Percentiles rank a stretch among this genome's conserved stretches.
These are phyloP conservation scores for Monoplex corrugatus DNA, from an alignment of 2,888 invertebrate genomes.

Conservation along the genomic window DNA sequence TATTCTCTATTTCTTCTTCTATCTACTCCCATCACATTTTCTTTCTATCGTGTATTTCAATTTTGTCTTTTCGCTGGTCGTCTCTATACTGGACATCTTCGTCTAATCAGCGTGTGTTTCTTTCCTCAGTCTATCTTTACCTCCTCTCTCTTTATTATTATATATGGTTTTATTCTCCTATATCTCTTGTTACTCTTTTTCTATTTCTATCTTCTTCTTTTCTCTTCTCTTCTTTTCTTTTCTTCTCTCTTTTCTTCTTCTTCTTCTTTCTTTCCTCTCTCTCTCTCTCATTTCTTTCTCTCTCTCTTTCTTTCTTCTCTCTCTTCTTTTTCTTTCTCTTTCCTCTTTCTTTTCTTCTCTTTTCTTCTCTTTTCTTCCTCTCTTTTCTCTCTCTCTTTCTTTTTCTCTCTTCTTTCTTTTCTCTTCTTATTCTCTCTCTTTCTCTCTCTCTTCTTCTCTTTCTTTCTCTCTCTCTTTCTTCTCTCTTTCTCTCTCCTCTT, in stretches of 20 bases:
- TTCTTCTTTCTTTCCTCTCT: not conserved
- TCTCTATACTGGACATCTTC: too few relatives aligned
- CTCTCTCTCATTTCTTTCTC: not conserved
- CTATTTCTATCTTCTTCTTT: not conserved
- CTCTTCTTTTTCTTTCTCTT: not conserved
- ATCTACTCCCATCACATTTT: not conserved
- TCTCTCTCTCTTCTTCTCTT: too few relatives aligned
- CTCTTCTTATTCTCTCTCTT: too few relatives aligned
- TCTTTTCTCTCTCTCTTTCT: not conserved
- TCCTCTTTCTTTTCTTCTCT: not conserved
- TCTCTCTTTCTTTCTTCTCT: not conserved
- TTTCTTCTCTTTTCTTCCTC: not conserved
- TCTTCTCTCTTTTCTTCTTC: not conserved
- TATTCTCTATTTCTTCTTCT: not conserved
- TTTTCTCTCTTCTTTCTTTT: not conserved
- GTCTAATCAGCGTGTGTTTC: too few relatives aligned
- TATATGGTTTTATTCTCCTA: not conserved
- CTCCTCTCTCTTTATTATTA: not conserved
- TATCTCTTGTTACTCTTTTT: not conserved
- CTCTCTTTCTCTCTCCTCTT: not conserved
- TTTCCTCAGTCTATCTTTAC: not conserved
- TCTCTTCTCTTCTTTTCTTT: not conserved
- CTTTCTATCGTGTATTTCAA: not conserved
- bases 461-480: not conserved
- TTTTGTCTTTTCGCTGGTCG: not conserved